phyloP scores from a whole-genome alignment of 2,113 vertebrate genomes.

The Notechis scutatus region DNA sequence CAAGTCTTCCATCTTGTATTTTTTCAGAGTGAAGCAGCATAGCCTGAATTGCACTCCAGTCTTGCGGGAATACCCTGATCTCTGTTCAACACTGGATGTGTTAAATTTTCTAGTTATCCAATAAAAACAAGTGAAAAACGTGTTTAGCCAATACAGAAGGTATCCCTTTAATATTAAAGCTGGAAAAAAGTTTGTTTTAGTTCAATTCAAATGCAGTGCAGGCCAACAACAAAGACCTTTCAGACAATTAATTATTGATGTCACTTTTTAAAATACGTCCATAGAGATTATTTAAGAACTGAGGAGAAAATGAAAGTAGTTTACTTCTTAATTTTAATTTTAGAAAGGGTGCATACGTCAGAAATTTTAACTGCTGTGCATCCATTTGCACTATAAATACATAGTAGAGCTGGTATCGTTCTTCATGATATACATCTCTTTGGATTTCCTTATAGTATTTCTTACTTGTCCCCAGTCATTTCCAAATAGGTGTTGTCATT shows the following conservation, averaged over 20 bases:
- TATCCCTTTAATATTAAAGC: background rate
- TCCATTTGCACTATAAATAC: background rate
- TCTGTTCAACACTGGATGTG: background rate
- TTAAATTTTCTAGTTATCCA: background rate
- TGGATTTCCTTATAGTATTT: background rate
- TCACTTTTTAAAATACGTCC: background rate
- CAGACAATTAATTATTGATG: background rate
- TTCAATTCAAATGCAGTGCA: background rate
- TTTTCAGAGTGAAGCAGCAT: background rate
- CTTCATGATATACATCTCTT: background rate
- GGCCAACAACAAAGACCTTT: background rate
- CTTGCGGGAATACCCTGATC: background rate
- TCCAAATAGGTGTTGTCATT: background rate
- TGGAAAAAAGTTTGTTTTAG: no score
- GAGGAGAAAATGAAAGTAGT: background rate
- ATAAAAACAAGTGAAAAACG: background rate
- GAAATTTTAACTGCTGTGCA: background rate
- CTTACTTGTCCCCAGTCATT: background rate
- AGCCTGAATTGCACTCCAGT: background rate
- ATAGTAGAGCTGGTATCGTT: background rate
- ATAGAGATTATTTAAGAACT: conserved; percentile 27
- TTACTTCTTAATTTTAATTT: background rate
- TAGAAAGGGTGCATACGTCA: background rate
- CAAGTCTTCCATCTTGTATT: no score
- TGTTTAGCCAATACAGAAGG: background rate